These are phyloP conservation scores for Eurosta solidaginis DNA, from an alignment of 1,140 invertebrate genomes.

Conservation along the genomic window DNA sequence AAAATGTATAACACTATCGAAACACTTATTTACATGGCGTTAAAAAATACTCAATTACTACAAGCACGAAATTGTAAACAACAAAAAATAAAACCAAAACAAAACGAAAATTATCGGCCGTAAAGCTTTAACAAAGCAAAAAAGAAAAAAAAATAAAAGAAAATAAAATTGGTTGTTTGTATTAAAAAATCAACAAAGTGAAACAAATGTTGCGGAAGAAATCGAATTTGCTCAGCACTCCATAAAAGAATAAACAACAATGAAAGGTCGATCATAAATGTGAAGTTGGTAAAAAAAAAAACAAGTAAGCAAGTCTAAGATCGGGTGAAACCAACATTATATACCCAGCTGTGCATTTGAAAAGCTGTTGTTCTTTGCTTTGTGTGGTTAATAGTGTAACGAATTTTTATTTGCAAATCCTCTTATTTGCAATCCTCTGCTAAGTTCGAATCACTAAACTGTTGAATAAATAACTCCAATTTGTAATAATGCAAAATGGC, in stretches of 20 bases:
- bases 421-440: no score
- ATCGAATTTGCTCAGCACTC: not conserved
- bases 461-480: no score
- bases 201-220: not conserved
- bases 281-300: not conserved
- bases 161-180: not conserved
- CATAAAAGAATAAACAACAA: not conserved
- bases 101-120: not conserved
- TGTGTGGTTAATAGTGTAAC: no score
- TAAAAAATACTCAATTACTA: conserved; percentile 2
- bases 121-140: not conserved
- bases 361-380: no score
- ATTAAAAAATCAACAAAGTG: not conserved
- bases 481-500: no score
- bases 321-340: not conserved
- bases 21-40: not conserved
- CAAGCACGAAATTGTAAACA: not conserved
- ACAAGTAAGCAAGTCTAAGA: not conserved
- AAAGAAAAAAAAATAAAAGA: not conserved
- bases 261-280: not conserved
- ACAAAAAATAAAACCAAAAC: not conserved
- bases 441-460: no score
- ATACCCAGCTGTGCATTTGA: no score
- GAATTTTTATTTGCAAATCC: no score
- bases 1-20: no score